These are phyloP conservation scores for Ypsolopha scabrella DNA, from an alignment of 2,888 invertebrate genomes.

Conservation along the genomic window DNA sequence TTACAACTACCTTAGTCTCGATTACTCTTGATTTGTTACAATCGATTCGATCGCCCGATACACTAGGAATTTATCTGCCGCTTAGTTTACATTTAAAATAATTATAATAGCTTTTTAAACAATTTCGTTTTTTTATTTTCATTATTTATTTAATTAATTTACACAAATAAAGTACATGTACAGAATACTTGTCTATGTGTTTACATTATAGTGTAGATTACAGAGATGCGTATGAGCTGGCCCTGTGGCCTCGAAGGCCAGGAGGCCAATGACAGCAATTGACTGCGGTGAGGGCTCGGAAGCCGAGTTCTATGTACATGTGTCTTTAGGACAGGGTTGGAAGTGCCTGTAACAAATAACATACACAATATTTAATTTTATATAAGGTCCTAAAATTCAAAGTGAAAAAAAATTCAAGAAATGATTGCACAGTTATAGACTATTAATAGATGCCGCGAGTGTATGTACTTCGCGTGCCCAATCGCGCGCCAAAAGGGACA, in stretches of 20 bases:
- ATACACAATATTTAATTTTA: not conserved
- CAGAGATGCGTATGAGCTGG: not conserved
- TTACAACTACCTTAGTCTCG: conserved; percentile 1
- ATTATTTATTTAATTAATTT: not conserved
- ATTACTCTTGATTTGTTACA: not conserved
- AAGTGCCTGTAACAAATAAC: conserved; percentile 21
- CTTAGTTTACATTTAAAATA: not conserved
- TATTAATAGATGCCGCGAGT: too few relatives aligned
- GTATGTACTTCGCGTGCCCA: too few relatives aligned
- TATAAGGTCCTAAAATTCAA: not conserved
- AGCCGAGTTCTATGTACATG: conserved; percentile 36
- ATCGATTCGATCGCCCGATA: not conserved
- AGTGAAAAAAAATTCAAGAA: too few relatives aligned
- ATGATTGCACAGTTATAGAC: too few relatives aligned
- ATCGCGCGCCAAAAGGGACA: too few relatives aligned
- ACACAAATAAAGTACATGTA: not conserved
- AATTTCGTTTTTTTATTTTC: not conserved
- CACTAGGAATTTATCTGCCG: not conserved
- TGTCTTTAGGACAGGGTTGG: conserved; percentile 21
- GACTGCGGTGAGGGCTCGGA: conserved; percentile 12
- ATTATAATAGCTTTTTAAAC: not conserved
- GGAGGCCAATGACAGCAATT: conserved; percentile 13
- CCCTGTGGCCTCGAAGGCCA: not conserved
- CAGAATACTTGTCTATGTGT: not conserved
- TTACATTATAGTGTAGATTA: not conserved